Percentiles rank a stretch among this genome's conserved stretches.
Conservation (phyloP, 2,888 invertebrate species). For the Phragmatobia fuliginosa region DNA sequence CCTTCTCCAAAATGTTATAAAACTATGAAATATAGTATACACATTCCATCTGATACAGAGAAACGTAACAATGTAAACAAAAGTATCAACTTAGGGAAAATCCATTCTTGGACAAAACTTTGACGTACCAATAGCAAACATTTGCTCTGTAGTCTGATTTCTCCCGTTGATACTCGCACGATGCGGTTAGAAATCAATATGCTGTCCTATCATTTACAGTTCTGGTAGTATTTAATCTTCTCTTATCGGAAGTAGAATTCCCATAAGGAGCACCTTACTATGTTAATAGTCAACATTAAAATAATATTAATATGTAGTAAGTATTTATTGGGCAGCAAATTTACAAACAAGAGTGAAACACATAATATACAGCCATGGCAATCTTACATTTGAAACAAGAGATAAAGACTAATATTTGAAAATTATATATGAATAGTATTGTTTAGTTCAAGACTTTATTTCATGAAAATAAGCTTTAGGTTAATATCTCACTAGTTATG, state of each 20-base stretch:
- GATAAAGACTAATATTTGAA: no score
- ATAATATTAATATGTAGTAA: no score
- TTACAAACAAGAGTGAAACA: no score
- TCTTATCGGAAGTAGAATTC: background rate
- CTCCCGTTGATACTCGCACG: background rate
- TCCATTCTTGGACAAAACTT: background rate
- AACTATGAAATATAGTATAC: background rate
- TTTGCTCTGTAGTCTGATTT: background rate
- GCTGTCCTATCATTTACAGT: background rate
- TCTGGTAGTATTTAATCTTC: background rate
- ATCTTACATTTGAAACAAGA: no score
- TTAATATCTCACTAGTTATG: no score
- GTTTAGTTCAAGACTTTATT: no score
- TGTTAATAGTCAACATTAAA: no score
- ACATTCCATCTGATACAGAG: background rate
- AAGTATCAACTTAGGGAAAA: background rate
- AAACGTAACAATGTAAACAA: background rate
- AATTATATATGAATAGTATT: no score
- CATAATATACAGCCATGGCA: no score
- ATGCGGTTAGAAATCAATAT: background rate
- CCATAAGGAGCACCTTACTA: background rate
- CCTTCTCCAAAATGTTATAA: background rate
- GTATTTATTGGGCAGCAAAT: no score
- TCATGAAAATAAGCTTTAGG: no score
- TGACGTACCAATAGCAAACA: background rate